phyloP scores from a whole-genome alignment of 2,888 invertebrate species.

The Ophioninae sp. region DNA sequence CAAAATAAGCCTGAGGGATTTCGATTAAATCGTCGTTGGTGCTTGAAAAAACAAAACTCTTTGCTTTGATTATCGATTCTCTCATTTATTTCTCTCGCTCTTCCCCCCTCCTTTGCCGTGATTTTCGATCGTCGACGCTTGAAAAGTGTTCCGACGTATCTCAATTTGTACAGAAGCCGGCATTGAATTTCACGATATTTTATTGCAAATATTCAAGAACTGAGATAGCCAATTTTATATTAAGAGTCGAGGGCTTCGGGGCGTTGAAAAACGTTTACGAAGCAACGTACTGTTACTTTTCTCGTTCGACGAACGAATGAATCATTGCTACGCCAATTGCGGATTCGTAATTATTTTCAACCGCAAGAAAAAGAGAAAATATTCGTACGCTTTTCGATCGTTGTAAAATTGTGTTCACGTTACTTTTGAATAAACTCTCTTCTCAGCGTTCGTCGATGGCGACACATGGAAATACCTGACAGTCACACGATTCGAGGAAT shows the following conservation, averaged over 20 bases:
- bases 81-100: constrained; percentile 16
- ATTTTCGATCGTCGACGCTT: constrained; percentile 21
- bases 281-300: background rate
- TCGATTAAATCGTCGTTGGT: constrained; percentile 45
- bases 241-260: background rate
- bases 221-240: background rate
- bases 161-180: background rate
- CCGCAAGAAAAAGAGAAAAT: background rate
- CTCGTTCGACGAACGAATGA: background rate
- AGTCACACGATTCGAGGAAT: background rate
- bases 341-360: background rate
- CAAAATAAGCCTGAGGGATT: constrained; percentile 38
- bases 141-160: background rate
- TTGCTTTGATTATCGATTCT: constrained; percentile 16
- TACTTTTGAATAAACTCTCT: background rate
- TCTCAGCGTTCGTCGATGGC: background rate
- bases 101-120: constrained; percentile 7
- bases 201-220: background rate
- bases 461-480: background rate
- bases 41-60: constrained; percentile 51
- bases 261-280: background rate
- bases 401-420: background rate
- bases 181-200: constrained; percentile 7
- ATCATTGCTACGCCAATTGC: background rate
- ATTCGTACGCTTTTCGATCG: background rate